Base-by-base conservation (phyloP, 2,113 vertebrate species). In the Tringa solitaria region DNA sequence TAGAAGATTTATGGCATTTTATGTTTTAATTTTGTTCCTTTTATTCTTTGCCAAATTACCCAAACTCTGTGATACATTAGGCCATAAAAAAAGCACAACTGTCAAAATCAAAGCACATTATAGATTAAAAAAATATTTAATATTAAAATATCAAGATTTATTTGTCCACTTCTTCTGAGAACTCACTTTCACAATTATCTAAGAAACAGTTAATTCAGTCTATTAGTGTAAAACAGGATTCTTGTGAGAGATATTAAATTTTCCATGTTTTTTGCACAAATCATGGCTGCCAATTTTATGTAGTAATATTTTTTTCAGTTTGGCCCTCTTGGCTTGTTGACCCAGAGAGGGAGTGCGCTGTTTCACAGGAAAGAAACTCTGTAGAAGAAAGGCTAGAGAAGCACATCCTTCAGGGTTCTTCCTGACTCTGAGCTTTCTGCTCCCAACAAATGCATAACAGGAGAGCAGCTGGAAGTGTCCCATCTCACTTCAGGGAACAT, bases 1-100 rank as follows among this genome's bases (percentile, higher is more conserved):
- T 67, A 83, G 91, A 93, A 91, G 65, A 92, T 87, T 80, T 95
- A 74, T 46, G 57, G 41, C 7, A 48, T 94, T 96, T 97, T 92
- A 59, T 59, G 43, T 72, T 91, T 89, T 74, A 63, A 89, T 97
- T 97, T 94, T 96, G 14, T 93, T 96, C 53, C 51, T 96, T 96
- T 82, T 57, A 91, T 93, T 95, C 54, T 83, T 53, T 78, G 83
- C 30, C 50, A 93, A 85, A 87, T 96, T 56, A 26, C 69, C 28
- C 17, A 84, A 89, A 84, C 27, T 90, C n/a, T 78, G 48, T 87
- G 48, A 89, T 86, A 51, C 37, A 43, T 93, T 81, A 95, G 56
- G n/a, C 57, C 51, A 48, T 81, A 69, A 68, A 92, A 56, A 90
- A 95, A 93, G 8, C 46, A 95, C 72, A 95, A 93, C 53, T 93